phyloP scores from a whole-genome alignment of 2,797 vertebrate genomes.

The Synaphobranchus kaupii region DNA sequence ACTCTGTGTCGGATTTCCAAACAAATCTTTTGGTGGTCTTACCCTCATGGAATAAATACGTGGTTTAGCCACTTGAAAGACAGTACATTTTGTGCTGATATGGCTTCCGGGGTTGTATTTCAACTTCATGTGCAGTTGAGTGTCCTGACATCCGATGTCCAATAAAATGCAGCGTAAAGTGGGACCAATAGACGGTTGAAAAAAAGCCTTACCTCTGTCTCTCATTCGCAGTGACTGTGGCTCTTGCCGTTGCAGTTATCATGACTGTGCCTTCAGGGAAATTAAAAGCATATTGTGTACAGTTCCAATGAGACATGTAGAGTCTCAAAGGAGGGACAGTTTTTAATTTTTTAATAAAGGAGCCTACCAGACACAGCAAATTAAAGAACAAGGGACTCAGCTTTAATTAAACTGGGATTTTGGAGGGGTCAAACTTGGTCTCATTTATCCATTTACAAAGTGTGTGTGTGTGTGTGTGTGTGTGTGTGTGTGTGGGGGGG shows the following conservation, averaged over 20 bases:
- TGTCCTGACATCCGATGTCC: neutral
- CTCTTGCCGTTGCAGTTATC: conserved; percentile 68
- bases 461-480: neutral
- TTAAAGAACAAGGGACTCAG: conserved; percentile 68
- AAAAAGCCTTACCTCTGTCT: neutral
- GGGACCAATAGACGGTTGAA: neutral
- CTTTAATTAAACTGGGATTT: conserved; percentile 40
- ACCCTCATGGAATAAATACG: neutral
- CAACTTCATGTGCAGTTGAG: neutral
- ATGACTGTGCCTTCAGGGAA: conserved; percentile 72
- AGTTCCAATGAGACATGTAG: conserved; percentile 70
- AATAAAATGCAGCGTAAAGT: neutral
- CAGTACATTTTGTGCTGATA: neutral
- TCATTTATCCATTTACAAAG: conserved; percentile 71
- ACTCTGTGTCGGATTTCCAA: neutral
- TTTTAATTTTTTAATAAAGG: conserved; percentile 78
- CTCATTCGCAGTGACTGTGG: conserved; percentile 12
- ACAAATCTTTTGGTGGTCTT: neutral
- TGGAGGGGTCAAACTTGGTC: conserved; percentile 30
- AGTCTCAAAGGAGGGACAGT: conserved; percentile 65
- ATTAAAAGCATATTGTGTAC: conserved; percentile 82
- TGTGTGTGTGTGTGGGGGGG: too few species aligned
- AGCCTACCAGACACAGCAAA: conserved; percentile 58
- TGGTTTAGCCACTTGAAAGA: neutral
- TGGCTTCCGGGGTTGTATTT: neutral